phyloP scores from a whole-genome alignment of 2,113 vertebrate species.

The Forbesichthys agassizii region DNA sequence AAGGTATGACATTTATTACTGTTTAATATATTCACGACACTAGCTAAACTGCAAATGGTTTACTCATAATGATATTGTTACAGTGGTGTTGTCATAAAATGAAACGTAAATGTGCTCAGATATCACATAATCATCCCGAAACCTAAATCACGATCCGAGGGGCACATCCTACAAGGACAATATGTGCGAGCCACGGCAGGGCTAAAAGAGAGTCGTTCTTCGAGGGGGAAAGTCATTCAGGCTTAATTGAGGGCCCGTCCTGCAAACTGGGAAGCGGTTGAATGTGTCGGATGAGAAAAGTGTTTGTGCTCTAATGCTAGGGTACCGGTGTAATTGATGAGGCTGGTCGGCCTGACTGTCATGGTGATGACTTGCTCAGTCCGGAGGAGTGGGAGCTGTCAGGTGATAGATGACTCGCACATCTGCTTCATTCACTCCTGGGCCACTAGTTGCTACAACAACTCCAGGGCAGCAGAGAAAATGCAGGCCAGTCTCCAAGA shows the following conservation, averaged over 20 bases:
- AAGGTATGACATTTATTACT: no score
- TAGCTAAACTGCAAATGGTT: conserved; percentile 21
- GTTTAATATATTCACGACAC: no score
- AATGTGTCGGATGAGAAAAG: conserved; percentile 62
- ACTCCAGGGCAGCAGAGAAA: conserved; percentile 80
- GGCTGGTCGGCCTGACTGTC: conserved; percentile 72
- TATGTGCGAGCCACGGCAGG: conserved; percentile 17
- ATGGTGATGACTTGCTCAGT: conserved; percentile 86
- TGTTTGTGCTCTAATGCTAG: conserved; percentile 70
- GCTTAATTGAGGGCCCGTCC: conserved; percentile 72
- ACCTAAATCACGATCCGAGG: conserved; percentile 40
- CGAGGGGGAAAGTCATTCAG: conserved; percentile 67
- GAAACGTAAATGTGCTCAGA: conserved; percentile 20
- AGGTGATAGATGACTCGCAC: conserved; percentile 86
- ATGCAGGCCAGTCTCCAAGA: conserved; percentile 83
- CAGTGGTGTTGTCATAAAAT: conserved; percentile 15
- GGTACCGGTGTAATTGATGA: conserved; percentile 76
- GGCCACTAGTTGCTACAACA: conserved; percentile 88
- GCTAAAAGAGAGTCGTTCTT: conserved; percentile 55
- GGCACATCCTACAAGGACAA: conserved; percentile 31
- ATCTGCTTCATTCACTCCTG: conserved; percentile 87
- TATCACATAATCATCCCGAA: conserved; percentile 23
- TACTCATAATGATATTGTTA: conserved; percentile 8
- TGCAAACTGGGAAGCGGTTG: conserved; percentile 65
- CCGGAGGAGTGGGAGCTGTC: conserved; percentile 75